Conservation (phyloP, 1,140 invertebrate genomes). For the Campoletis sonorensis region DNA sequence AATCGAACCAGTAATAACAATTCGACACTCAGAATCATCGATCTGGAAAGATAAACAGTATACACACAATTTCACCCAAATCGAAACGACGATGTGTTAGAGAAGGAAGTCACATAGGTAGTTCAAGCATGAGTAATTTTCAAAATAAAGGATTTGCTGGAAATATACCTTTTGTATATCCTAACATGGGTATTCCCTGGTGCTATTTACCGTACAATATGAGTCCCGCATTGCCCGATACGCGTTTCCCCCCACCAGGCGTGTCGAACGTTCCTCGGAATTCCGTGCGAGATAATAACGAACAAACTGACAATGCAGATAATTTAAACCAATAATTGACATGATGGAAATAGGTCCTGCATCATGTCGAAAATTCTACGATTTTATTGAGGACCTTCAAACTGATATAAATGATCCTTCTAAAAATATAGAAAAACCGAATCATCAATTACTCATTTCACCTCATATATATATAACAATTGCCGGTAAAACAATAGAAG, state of each 20-base stretch:
- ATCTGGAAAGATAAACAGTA: neutral
- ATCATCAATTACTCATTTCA: too few relatives aligned
- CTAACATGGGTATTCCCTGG: too few relatives aligned
- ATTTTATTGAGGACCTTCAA: slow-evolving; percentile 43
- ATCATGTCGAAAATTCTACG: slow-evolving; percentile 35
- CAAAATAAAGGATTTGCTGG: too few relatives aligned
- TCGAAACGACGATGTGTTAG: too few relatives aligned
- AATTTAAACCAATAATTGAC: slow-evolving; percentile 44
- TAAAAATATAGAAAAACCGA: neutral
- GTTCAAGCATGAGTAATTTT: neutral
- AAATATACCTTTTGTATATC: too few relatives aligned
- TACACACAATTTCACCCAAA: too few relatives aligned
- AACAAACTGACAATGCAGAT: neutral
- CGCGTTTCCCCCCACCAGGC: neutral
- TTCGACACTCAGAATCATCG: neutral
- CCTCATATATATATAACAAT: neutral
- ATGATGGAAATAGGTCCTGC: slow-evolving; percentile 14
- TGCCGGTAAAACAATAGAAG: neutral
- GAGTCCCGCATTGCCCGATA: neutral
- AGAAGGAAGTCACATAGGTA: neutral
- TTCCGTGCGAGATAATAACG: neutral
- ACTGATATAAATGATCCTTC: slow-evolving; percentile 9
- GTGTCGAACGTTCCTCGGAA: neutral
- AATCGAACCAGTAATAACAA: neutral
- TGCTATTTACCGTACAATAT: neutral